Evolutionary conservation across 2,113 vertebrate genomes (phyloP), one percentile per base, ranked within the genome.

Genomic region (Aspiorhynchus laticeps): DNA sequence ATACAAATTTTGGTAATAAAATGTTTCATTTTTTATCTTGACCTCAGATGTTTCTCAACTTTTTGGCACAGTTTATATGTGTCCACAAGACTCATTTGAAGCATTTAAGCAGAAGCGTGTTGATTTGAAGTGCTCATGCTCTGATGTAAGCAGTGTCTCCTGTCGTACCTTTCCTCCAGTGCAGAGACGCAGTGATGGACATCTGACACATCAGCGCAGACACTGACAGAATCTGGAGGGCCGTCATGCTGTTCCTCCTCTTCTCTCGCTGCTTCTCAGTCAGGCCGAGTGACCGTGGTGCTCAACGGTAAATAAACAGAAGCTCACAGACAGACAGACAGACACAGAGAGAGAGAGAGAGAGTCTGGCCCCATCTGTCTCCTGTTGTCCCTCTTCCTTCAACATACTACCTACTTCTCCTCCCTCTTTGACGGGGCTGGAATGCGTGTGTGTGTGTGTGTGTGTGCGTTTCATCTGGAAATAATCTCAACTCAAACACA

Each of bases 131-230:
- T 21, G 51, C 51, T 56, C 51, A 21, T 71, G 7, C 46, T 67
- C 14, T 41, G 36, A 5, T 38, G 36, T 38, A 38, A n/a, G n/a
- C n/a, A 33, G 33, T 10, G 53, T 46, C 24, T 4, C 59, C 61
- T n/a, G 61, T 80, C 92, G 82, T 94, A 94, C 94, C 93, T 94
- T 53, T 94, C 76, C 93, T 91, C 86, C 90, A 90, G 83, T 91
- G 92, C 86, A 88, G 92, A 74, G 89, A 2, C 31, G 91, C 88
- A 26, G 91, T 89, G 80, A 84, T 86, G 83, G 88, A 76, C 71
- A 90, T 26, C 84, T 88, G 85, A 86, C 92, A 91, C 90, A 90
- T 88, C 67, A 92, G 53, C 5, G 86, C 51, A 26, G 85, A 85
- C 85, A 90, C 51, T 24, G 85, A 85, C 85, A 90, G 33, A 88